Percentiles rank a stretch among this genome's conserved stretches.
Conservation (phyloP, 1,140 invertebrate species). For the Meteorus sp. region DNA sequence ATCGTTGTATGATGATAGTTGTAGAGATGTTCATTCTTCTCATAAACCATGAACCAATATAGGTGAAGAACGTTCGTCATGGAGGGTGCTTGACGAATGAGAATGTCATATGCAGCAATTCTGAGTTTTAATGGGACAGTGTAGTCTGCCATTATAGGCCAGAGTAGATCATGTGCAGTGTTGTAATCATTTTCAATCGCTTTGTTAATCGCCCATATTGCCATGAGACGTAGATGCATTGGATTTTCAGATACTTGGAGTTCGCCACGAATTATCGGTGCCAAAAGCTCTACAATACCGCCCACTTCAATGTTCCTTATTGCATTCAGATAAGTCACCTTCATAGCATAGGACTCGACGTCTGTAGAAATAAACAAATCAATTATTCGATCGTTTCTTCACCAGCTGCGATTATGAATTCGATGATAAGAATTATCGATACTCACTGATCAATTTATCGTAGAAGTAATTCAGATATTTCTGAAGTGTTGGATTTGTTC, state of each 20-base stretch:
- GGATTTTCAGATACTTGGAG: slow-evolving; percentile 30
- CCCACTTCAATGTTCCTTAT: slow-evolving; percentile 41
- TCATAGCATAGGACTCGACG: slow-evolving; percentile 36
- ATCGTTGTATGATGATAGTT: slow-evolving; percentile 54
- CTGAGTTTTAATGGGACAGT: slow-evolving; percentile 43
- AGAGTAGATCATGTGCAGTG: slow-evolving; percentile 43
- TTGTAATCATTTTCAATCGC: slow-evolving; percentile 34
- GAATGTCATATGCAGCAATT: slow-evolving; percentile 45
- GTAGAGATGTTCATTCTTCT: slow-evolving; percentile 51
- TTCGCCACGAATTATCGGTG: slow-evolving; percentile 38
- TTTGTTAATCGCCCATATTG: slow-evolving; percentile 42
- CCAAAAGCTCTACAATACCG: slow-evolving; percentile 34
- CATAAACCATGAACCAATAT: slow-evolving; percentile 51
- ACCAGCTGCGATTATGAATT: background rate
- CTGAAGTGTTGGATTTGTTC: slow-evolving; percentile 2
- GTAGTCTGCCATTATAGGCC: slow-evolving; percentile 50
- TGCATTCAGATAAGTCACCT: slow-evolving; percentile 42
- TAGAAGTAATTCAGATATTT: slow-evolving; percentile 37
- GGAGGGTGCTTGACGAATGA: slow-evolving; percentile 46
- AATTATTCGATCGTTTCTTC: background rate
- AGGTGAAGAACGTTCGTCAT: slow-evolving; percentile 46
- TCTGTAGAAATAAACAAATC: slow-evolving; percentile 30
- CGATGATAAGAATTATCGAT: slow-evolving; percentile 3
- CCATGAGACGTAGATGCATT: slow-evolving; percentile 41
- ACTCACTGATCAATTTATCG: slow-evolving; percentile 39